Percentiles rank a stretch among this genome's conserved stretches.
Conservation (phyloP, 2,888 invertebrate species). For the Drosophila neotestacea region DNA sequence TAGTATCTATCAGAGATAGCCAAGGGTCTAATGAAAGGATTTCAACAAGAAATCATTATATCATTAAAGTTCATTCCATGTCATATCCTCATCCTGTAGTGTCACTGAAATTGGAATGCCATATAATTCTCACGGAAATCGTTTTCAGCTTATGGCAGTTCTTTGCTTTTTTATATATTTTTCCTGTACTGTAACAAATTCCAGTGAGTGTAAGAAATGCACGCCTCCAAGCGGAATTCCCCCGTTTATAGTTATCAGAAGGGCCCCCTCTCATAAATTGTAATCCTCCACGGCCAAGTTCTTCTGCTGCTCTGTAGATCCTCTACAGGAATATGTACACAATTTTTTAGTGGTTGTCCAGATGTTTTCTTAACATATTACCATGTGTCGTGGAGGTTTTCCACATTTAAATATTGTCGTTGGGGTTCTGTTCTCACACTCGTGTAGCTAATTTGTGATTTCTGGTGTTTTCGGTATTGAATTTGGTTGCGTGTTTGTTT, state of each 20-base stretch:
- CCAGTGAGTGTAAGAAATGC: constrained; percentile 54
- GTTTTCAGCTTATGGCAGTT: constrained; percentile 23
- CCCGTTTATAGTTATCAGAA: constrained; percentile 58
- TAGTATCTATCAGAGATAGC: constrained; percentile 41
- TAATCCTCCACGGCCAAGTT: constrained; percentile 65
- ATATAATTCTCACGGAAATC: constrained; percentile 66
- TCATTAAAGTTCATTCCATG: constrained; percentile 24
- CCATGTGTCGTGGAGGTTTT: constrained; percentile 63
- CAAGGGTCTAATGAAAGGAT: constrained; percentile 45
- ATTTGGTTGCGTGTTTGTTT: constrained; percentile 69
- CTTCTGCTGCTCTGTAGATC: constrained; percentile 35
- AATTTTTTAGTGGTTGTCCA: constrained; percentile 59
- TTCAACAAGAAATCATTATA: constrained; percentile 20
- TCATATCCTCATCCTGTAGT: constrained; percentile 53
- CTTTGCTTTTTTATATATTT: constrained; percentile 19
- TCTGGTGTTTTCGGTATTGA: constrained; percentile 78
- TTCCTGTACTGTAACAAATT: constrained; percentile 66
- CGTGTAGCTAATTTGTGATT: constrained; percentile 83
- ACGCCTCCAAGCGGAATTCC: constrained; percentile 57
- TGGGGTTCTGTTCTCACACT: constrained; percentile 79
- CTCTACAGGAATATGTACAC: constrained; percentile 52
- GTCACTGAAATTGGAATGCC: constrained; percentile 12
- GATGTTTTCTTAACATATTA: constrained; percentile 58
- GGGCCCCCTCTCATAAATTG: constrained; percentile 57
- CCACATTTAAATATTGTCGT: constrained; percentile 56